Evolutionary conservation across 2,113 vertebrate genomes (phyloP), one percentile per base, ranked within the genome.

Genomic region (Girardinichthys multiradiatus): DNA sequence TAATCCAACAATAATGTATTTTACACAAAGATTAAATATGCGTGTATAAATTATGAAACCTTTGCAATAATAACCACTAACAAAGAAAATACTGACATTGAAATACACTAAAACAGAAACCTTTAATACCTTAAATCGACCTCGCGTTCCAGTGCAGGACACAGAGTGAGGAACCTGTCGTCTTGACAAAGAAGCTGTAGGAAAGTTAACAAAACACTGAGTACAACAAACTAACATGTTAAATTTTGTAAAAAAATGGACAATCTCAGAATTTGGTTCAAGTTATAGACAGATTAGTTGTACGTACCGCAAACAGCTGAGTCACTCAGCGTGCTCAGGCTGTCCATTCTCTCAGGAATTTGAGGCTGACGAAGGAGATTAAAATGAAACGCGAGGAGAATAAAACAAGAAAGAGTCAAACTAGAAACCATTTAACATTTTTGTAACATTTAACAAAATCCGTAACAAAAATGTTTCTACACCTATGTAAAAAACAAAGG

Each of bases 281-380:
- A 4, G 69, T 29, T 45, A 19, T 19, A 17, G 42, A 19, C 42
- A 45, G 59, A 63, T 42, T 17, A 72, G 57, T 3, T 65, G 71
- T 78, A 90, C 91, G 48, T 91, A 94, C 94, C 93, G 72, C 90
- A 92, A 67, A 94, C 91, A 0, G 91, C 94, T 19, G 94, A 94
- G 87, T 95, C 94, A 78, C 94, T 94, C 66, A 93, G 90, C 3
- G 93, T 90, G 84, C 92, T 94, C 73, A 94, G 85, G 85, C 94
- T 95, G 69, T 94, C 94, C 82, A 94, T 93, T 84, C 94, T 83
- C 86, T 95, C 94, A 31, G 94, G 94, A 69, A 95, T 95, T 88
- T 95, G 94, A 76, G 94, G 94, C 94, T 95, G 39, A 66, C 13
- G 1, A 21, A 21, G 57, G 57, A 76, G n/a, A 65, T n/a, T 54